Evolutionary conservation across 2,797 vertebrate genomes (phyloP), one percentile per base, ranked within the genome.

Genomic region (Danio albolineatus): DNA sequence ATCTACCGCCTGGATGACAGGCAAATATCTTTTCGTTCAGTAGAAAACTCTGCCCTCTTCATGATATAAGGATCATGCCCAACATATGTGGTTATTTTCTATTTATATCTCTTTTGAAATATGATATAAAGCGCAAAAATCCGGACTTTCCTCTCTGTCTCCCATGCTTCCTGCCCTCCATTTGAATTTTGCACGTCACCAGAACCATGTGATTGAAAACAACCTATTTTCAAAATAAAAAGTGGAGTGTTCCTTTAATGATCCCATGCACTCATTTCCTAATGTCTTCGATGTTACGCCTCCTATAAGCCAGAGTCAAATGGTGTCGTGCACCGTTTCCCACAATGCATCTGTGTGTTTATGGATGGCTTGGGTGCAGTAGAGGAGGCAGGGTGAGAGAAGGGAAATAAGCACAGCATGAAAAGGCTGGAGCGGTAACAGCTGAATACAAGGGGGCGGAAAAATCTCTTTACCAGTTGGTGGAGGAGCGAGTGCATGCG

Each of bases 391-490:
- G 41, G 75, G 62, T 77, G 16, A 48, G 43, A 36, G 60, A 67
- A 67, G 61, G 62, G 62, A 77, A 57, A 57, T 54, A 46, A 66
- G 41, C 74, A 66, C 49, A 76, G 74, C 62, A 2, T 38, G 62
- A 67, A 62, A 57, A 57, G 62, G 39, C 41, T 76, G 73, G 38
- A 64, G 60, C 17, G 13, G 59, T 51, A 53, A 41, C 46, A 54
- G 73, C 39, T 76, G 51, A 66, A 67, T 67, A 19, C 62, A 76
- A 76, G 62, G 75, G 51, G 75, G 62, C 16, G 62, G 62, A 67
- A 57, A 43, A 67, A 67, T 77, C 62, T 67, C 44, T 78, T 70
- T 70, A 60, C 44, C 36, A 78, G 44, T 78, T 53, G 53, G 76
- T 54, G 56, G 46, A 66, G n/a, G 43, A 81, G 69, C 2, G 36